A percentile compares a stretch with the other conserved stretches of the same genome.
Evolutionary conservation across 2,888 invertebrate genomes (phyloP).

Genomic region (Zhuqinia jingwanae): DNA sequence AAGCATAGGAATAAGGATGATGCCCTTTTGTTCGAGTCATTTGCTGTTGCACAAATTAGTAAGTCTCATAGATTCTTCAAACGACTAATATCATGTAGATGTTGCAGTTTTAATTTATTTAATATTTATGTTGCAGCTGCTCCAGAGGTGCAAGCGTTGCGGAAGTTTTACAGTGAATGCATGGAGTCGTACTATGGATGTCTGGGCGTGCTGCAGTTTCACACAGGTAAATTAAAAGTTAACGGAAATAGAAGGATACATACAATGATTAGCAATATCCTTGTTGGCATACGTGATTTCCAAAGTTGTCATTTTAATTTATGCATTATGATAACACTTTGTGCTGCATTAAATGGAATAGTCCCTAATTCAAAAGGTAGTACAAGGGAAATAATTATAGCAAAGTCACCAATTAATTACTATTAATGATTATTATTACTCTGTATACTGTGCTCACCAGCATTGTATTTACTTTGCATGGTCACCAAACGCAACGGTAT

Average conservation of each 20-base stretch:
- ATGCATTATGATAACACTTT: constrained; percentile 1
- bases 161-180: constrained; percentile 93
- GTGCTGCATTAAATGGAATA: constrained; percentile 66
- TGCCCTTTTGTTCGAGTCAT: constrained; percentile 94
- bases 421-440: no score
- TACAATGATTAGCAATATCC: background rate
- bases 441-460: no score
- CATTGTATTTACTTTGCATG: background rate
- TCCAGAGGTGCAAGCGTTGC: constrained; percentile 94
- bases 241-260: background rate
- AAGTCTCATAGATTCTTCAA: no score
- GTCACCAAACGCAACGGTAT: no score
- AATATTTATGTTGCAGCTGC: constrained; percentile 84
- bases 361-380: constrained; percentile 78
- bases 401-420: no score
- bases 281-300: background rate
- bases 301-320: background rate
- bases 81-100: no score
- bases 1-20: constrained; percentile 94
- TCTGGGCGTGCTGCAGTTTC: constrained; percentile 94
- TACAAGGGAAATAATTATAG: background rate
- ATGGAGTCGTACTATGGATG: constrained; percentile 96
- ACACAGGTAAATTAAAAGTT: constrained; percentile 84
- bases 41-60: constrained; percentile 93
- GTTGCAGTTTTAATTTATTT: constrained; percentile 28